A percentile compares a stretch with the other conserved stretches of the same genome.
Conservation (phyloP, 2,888 invertebrate species). For the Ypsolopha sequella region DNA sequence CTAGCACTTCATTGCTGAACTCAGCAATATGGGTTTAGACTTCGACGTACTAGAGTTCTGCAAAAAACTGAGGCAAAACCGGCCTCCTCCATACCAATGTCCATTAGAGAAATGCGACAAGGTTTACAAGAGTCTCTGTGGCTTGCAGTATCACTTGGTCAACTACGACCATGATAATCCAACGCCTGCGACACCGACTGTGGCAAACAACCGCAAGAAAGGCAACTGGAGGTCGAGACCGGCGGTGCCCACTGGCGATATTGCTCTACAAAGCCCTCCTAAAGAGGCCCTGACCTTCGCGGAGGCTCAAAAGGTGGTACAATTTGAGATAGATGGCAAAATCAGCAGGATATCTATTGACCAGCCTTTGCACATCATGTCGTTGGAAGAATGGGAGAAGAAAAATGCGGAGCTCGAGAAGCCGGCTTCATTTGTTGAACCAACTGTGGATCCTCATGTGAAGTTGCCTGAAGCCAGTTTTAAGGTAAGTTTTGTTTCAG, state of each 20-base stretch:
- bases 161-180: conserved; percentile 89
- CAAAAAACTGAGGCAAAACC: conserved; percentile 83
- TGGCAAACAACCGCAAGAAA: conserved; percentile 75
- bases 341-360: conserved; percentile 75
- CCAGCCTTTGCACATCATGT: conserved; percentile 77
- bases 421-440: conserved; percentile 50
- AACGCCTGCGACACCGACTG: conserved; percentile 72
- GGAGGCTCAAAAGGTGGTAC: conserved; percentile 87
- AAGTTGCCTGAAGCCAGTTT: conserved; percentile 61
- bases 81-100: conserved; percentile 88
- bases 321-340: conserved; percentile 88
- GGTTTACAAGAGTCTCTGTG: conserved; percentile 88
- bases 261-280: conserved; percentile 61
- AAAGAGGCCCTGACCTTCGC: conserved; percentile 84
- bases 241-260: conserved; percentile 71
- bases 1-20: neutral
- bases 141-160: conserved; percentile 87
- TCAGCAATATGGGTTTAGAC: conserved; percentile 79
- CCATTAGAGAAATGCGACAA: conserved; percentile 88
- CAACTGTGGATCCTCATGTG: conserved; percentile 53
- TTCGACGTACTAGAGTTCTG: conserved; percentile 90
- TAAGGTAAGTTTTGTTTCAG: conserved; percentile 25
- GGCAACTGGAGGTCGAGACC: conserved; percentile 62
- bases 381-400: conserved; percentile 75
- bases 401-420: conserved; percentile 58